A percentile compares a stretch with the other conserved stretches of the same genome.
These are phyloP conservation scores for Epizoanthus rinbou DNA, from an alignment of 92 coral and sea anemone species.

Conservation along the genomic window DNA sequence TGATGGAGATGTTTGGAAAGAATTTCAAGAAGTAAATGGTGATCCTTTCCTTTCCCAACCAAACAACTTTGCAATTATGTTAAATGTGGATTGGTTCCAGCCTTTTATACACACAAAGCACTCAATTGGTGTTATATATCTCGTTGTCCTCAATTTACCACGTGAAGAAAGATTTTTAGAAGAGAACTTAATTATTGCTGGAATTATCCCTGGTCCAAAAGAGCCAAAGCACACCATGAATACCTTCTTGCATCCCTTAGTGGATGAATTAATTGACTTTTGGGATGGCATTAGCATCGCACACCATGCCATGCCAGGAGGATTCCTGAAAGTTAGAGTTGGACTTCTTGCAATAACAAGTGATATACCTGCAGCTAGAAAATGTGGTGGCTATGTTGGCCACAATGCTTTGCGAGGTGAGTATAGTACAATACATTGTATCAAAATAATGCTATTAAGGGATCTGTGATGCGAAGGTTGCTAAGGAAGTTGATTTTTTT, in stretches of 20 bases:
- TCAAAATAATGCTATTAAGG: too few species aligned
- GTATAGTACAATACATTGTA: background rate
- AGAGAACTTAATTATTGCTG: constrained; percentile 48
- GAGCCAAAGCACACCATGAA: too few species aligned
- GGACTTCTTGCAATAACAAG: constrained; percentile 48
- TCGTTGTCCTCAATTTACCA: constrained; percentile 48
- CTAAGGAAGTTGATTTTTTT: too few species aligned
- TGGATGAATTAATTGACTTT: too few species aligned
- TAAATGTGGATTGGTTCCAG: constrained; percentile 63
- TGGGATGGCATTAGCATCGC: too few species aligned
- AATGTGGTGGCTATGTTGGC: constrained; percentile 73
- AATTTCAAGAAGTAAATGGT: constrained; percentile 41
- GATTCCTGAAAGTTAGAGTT: too few species aligned
- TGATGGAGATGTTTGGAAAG: constrained; percentile 53
- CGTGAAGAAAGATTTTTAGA: constrained; percentile 40
- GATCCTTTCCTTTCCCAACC: constrained; percentile 15
- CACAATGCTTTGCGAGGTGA: constrained; percentile 64
- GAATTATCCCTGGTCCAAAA: constrained; percentile 54
- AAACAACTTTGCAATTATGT: constrained; percentile 46
- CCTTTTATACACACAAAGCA: constrained; percentile 50
- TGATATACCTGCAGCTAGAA: constrained; percentile 66
- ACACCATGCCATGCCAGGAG: too few species aligned
- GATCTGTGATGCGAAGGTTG: too few species aligned
- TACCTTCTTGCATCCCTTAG: too few species aligned
- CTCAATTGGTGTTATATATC: constrained; percentile 48